Base-by-base conservation (phyloP, 2,797 vertebrate species). In the Crax fasciolata region DNA sequence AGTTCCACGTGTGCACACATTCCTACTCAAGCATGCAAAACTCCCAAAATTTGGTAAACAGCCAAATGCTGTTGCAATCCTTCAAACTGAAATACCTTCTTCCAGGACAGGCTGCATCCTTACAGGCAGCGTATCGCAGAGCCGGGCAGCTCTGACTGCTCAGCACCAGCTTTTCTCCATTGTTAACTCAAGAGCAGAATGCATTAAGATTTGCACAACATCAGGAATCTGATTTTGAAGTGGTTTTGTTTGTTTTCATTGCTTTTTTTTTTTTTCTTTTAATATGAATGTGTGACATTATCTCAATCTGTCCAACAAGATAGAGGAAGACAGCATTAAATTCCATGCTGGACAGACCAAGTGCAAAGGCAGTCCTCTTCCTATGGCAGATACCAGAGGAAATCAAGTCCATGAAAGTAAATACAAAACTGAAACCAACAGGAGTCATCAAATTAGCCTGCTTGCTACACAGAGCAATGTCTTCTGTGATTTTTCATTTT, bases 371-470 rank as follows among this genome's bases (percentile, higher is more conserved):
- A 54, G 44, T 9, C 48, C 38, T 4, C 41, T 4, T 75, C 75
- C 28, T 52, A 72, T 35, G 55, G 28, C 52, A 83, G n/a, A 71
- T 5, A 54, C 9, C 65, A 18, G 2, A 87, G 28, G 41, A 87
- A 85, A 86, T 39, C 27, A 49, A 89, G 41, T 43, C 20, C 65
- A 91, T 30, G 83, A 61, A 74, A 94, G 85, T 12, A 94, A 80
- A 83, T 23, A 49, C 49, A 87, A 52, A 32, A 59, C 32, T 83
- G 38, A 83, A 87, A 89, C 43, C 78, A 84, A 41, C 18, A 41
- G 8, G 30, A 73, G n/a, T 39, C 81, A 65, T 10, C 74, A 54
- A 51, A 72, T 51, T 12, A 75, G 57, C 43, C 32, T 55, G 46
- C 41, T 49, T 57, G 43, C 68, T 49, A 57, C 2, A 5, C 6